Evolutionary conservation across 2,888 invertebrate genomes (phyloP), one percentile per base, ranked within the genome.

Genomic region (Himalopsyche tibetana): DNA sequence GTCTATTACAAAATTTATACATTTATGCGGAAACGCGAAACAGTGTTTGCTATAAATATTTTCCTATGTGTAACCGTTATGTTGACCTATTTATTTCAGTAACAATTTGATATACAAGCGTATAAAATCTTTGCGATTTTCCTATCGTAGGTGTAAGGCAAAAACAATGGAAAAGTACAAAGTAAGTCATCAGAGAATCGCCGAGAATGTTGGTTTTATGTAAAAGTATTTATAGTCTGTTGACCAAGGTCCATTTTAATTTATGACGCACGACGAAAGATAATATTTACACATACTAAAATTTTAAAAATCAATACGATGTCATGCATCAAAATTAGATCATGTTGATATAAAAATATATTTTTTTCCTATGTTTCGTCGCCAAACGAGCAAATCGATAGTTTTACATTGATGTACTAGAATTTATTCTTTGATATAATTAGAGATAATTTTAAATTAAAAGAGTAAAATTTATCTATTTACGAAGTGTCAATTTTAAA

Each of bases 101-200:
- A 15, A 12, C 36, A 38, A 8, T 74, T 74, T 74, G 12, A 74
- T 74, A 36, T 12, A 12, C 12, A 15, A 19, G 74, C 36, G 74
- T 74, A 36, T 28, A 36, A 74, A 74, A 74, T 74, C 74, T 74
- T 74, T 74, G 2, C 4, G 5, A 74, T 15, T 74, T 74, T 36
- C 12, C 38, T 4, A 74, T 3, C 12, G 74, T 74, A 36, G 74
- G 74, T 74, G 74, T 36, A 38, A 74, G 4, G 36, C 9, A 36
- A 74, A 74, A 74, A 74, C 74, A 74, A 74, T 74, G 74, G 74
- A 74, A 74, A 74, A 74, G 38, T 74, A 38, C 74, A 12, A 19
- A 8, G 0, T 15, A 51, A 15, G 15, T 51, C 5, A 15, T 15
- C 51, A 15, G 2, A 51, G 51, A 51, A 0, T 51, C 51, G 51